phyloP scores from a whole-genome alignment of 1,140 invertebrate species.

The Lepidurus apus region DNA sequence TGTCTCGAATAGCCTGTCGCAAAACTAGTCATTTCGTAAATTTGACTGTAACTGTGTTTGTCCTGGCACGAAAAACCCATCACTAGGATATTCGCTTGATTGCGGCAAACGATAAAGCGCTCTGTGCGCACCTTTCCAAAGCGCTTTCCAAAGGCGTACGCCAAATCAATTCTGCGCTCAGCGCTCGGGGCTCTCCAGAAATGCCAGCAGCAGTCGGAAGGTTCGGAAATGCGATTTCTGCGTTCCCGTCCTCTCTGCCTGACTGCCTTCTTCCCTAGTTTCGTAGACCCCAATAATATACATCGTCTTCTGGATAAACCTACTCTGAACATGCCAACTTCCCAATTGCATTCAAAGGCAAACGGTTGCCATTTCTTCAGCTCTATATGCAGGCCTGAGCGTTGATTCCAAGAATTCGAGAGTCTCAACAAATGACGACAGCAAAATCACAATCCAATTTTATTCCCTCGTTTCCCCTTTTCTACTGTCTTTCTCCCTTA shows the following conservation, averaged over 20 bases:
- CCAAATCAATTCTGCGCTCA: slow-evolving; percentile 21
- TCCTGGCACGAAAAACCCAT: background rate
- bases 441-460: background rate
- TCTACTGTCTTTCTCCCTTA: background rate
- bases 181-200: background rate
- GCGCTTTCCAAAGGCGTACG: background rate
- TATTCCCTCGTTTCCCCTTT: background rate
- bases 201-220: background rate
- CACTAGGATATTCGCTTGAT: background rate
- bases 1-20: background rate
- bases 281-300: background rate
- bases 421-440: background rate
- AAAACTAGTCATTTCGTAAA: background rate
- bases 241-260: background rate
- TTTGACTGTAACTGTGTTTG: background rate
- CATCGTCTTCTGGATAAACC: slow-evolving; percentile 18
- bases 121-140: background rate
- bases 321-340: background rate
- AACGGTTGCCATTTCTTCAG: background rate
- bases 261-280: background rate
- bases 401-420: background rate
- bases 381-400: background rate
- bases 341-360: slow-evolving; percentile 1
- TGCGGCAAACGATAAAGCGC: background rate
- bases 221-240: slow-evolving; percentile 19